These are phyloP conservation scores for Hemistola chrysoprasaria DNA, from an alignment of 2,888 invertebrate genomes.

Conservation along the genomic window DNA sequence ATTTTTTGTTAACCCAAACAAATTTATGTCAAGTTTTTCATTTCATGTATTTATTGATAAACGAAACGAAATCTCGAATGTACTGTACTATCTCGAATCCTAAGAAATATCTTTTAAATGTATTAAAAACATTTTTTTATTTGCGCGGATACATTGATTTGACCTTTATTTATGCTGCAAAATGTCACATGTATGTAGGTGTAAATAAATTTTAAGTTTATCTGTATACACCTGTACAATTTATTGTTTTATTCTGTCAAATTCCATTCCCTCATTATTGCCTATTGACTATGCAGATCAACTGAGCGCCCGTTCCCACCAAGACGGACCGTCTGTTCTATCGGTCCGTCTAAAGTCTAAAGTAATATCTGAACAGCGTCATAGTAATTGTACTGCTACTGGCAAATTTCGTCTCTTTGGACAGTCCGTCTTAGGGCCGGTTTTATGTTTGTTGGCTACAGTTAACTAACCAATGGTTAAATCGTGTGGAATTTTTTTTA, in stretches of 20 bases:
- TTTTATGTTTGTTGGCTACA: too few relatives aligned
- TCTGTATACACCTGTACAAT: conserved; percentile 75
- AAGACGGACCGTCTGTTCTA: too few relatives aligned
- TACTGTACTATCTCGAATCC: conserved; percentile 35
- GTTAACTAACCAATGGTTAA: too few relatives aligned
- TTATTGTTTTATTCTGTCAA: conserved; percentile 52
- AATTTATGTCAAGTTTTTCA: background rate
- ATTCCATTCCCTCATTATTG: background rate
- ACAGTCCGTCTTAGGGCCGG: too few relatives aligned
- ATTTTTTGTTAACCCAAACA: too few relatives aligned
- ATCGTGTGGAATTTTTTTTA: too few relatives aligned
- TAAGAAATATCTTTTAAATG: conserved; percentile 20
- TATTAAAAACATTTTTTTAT: conserved; percentile 34
- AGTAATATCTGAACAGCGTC: too few relatives aligned
- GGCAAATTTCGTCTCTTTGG: too few relatives aligned
- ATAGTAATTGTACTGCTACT: too few relatives aligned
- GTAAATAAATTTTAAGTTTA: conserved; percentile 81
- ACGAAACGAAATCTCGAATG: conserved; percentile 35
- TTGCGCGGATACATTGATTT: conserved; percentile 30
- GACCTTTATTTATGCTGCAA: conserved; percentile 58
- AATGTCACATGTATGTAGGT: conserved; percentile 78
- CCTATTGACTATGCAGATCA: too few relatives aligned
- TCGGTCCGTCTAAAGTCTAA: too few relatives aligned
- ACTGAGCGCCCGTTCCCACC: too few relatives aligned
- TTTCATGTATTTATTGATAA: conserved; percentile 24